Evolutionary conservation across 1,140 invertebrate species (phyloP), one percentile per base, ranked within the genome.

Genomic region (Heliconius hermathena): DNA sequence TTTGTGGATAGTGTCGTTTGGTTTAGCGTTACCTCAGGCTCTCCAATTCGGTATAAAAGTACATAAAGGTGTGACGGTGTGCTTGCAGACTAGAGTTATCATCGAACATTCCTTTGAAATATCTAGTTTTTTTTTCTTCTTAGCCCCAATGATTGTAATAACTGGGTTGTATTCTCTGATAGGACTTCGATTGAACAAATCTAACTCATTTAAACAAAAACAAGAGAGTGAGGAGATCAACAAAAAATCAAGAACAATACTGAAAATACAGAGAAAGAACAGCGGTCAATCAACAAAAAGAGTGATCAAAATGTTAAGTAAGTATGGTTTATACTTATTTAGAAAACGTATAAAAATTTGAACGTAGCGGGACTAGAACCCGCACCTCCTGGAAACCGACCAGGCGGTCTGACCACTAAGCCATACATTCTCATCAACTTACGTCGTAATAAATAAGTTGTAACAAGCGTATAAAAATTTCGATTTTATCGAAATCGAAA

Each of bases 151-250:
- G 97, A 96, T 97, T 20, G 93, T 98, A 49, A 98, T 99, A 84
- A 97, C 97, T 8, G 96, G 97, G 4, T 95, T 98, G 3, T 98
- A 99, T 90, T 95, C 97, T n/a, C 92, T 98, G 75, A 98, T 99
- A 85, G 98, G 97, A 9, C 87, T 98, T 20, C 96, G 97, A 84
- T 92, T 98, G 52, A 96, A 96, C 81, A 94, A 95, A 74, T 96
- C 97, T 0, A 95, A 93, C 57, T 90, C 95, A 79, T 93, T 95
- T 70, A 95, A 95, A 49, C 92, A 95, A 29, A 91, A 91, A 38
- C 91, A 91, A 79, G 89, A 88, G 8, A 80, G 87, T 9, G 85
- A 89, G 71, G 80, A 87, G 5, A 1, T 29, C 9, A 71, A 13
- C 46, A 54, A 84, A 85, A 22, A 81, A 87, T 76, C 41, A 77